A percentile compares a stretch with the other conserved stretches of the same genome.
These are phyloP conservation scores for Tympanuchus pallidicinctus DNA, from an alignment of 2,113 vertebrate species.

Conservation along the genomic window DNA sequence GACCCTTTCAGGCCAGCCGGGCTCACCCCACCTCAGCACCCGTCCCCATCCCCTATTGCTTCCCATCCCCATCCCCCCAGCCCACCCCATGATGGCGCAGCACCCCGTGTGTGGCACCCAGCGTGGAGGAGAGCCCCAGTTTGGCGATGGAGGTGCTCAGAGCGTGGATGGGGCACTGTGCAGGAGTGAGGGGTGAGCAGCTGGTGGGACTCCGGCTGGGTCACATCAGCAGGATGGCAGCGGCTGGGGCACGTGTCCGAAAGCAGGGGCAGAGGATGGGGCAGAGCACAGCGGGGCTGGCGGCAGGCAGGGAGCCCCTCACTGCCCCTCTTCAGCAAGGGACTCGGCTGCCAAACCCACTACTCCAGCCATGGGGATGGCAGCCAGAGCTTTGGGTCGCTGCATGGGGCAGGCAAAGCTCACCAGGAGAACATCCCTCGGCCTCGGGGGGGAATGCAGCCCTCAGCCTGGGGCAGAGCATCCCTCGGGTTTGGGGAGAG, in stretches of 20 bases:
- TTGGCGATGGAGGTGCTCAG: not conserved
- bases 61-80: conserved; percentile 30
- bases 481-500: not conserved
- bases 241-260: not conserved
- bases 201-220: not conserved
- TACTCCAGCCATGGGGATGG: rapidly evolving
- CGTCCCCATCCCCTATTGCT: conserved; percentile 26
- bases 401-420: not conserved
- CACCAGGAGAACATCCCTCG: not conserved
- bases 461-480: not conserved
- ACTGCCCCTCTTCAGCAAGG: not conserved
- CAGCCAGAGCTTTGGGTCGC: conserved; percentile 38
- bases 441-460: not conserved
- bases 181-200: not conserved
- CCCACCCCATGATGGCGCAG: not conserved
- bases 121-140: not conserved
- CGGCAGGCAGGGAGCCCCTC: conserved; percentile 41
- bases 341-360: not conserved
- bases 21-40: conserved; percentile 57
- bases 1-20: conserved; percentile 28
- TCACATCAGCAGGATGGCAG: not conserved
- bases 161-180: not conserved
- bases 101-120: rapidly evolving
- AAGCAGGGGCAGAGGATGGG: not conserved
- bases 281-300: conserved; percentile 56